Percentiles rank a stretch among this genome's conserved stretches.
Conservation (phyloP, 2,888 invertebrate genomes). For the Anorthoa munda region DNA sequence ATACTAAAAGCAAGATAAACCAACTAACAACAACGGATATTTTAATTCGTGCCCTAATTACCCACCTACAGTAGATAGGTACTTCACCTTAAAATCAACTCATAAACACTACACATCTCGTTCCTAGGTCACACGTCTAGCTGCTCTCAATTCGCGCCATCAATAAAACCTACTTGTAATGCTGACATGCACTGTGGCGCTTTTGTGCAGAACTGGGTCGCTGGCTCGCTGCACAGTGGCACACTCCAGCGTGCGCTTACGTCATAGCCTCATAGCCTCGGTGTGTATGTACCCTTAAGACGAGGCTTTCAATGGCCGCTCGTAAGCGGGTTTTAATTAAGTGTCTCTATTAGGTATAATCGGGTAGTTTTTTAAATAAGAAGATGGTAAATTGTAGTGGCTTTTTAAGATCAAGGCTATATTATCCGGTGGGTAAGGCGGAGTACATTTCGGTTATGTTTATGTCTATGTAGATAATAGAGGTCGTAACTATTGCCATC, state of each 20-base stretch:
- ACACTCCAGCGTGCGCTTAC: slow-evolving; percentile 65
- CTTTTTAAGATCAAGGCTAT: not conserved
- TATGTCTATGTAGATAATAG: too few species aligned
- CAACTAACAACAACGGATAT: not conserved
- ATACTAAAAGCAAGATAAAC: not conserved
- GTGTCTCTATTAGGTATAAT: slow-evolving; percentile 28
- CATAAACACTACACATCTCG: not conserved
- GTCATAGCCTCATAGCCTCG: slow-evolving; percentile 45
- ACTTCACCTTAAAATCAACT: not conserved
- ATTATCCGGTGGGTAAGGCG: too few species aligned
- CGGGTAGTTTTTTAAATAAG: slow-evolving; percentile 5
- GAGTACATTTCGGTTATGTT: too few species aligned
- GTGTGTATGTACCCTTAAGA: slow-evolving; percentile 37
- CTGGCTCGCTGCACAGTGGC: slow-evolving; percentile 72
- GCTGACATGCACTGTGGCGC: slow-evolving; percentile 66
- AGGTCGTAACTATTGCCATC: too few species aligned
- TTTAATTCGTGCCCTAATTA: not conserved
- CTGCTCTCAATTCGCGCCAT: slow-evolving; percentile 61
- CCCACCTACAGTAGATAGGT: not conserved
- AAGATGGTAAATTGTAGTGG: too few species aligned
- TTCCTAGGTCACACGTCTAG: slow-evolving; percentile 46
- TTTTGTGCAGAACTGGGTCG: slow-evolving; percentile 79
- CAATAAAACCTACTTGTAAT: slow-evolving; percentile 60
- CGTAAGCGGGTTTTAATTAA: slow-evolving; percentile 58
- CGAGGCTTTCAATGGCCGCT: slow-evolving; percentile 41